Conservation (phyloP, 2,888 invertebrate species). For the Gibbula magus region DNA sequence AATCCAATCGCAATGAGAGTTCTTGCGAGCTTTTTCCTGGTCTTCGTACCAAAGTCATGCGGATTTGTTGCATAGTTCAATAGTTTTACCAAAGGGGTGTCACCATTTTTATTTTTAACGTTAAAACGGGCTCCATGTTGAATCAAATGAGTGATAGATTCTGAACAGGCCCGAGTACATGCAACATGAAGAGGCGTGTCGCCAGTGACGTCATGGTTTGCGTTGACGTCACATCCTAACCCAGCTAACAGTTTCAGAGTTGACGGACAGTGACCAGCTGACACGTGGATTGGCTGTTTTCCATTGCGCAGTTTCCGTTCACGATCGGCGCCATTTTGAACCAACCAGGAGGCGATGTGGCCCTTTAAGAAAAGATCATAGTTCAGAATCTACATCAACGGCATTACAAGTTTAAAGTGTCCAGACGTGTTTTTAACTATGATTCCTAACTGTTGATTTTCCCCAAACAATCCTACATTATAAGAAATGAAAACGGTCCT, state of each 20-base stretch:
- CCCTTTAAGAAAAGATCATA: not conserved
- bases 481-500: too few species aligned
- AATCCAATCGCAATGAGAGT: not conserved
- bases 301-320: not conserved
- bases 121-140: not conserved
- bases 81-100: not conserved
- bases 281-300: not conserved
- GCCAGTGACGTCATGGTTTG: not conserved
- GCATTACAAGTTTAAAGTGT: too few species aligned
- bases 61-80: slow-evolving; percentile 3
- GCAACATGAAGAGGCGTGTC: not conserved
- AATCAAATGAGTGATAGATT: not conserved
- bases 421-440: too few species aligned
- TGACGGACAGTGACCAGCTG: not conserved
- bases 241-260: not conserved
- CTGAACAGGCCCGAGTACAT: not conserved
- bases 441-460: too few species aligned
- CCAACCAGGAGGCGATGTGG: not conserved
- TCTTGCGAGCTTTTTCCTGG: not conserved
- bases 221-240: not conserved
- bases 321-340: not conserved
- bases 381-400: too few species aligned
- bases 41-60: not conserved
- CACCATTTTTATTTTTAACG: not conserved
- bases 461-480: too few species aligned